Conservation (phyloP, 2,113 vertebrate genomes). For the Microcebus ravelobensis region DNA sequence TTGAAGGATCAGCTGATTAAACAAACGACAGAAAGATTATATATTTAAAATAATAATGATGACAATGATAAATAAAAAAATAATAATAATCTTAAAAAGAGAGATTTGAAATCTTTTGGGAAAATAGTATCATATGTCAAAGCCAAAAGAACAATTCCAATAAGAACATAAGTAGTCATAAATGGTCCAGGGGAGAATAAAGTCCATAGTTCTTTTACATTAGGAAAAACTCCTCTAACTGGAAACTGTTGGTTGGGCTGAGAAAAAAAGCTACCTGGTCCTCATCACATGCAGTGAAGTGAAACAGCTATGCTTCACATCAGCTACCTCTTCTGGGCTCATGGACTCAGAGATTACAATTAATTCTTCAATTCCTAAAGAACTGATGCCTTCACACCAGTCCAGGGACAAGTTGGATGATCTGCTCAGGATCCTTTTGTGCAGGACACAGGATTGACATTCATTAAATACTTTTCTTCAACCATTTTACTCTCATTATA, state of each 20-base stretch:
- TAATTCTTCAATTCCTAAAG: conserved; percentile 28
- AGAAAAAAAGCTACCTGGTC: neutral
- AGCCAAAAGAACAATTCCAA: neutral
- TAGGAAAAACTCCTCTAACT: neutral
- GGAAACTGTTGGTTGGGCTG: neutral
- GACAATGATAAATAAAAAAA: neutral
- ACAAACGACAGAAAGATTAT: neutral
- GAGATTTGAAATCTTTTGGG: neutral
- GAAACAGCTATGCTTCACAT: neutral
- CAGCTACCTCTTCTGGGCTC: neutral
- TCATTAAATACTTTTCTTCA: conserved; percentile 65
- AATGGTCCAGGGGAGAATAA: neutral
- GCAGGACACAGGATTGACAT: conserved; percentile 37
- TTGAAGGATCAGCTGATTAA: neutral
- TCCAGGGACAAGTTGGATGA: neutral
- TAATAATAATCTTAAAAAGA: neutral
- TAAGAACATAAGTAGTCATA: neutral
- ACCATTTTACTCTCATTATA: conserved; percentile 63
- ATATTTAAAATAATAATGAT: neutral
- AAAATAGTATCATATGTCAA: neutral
- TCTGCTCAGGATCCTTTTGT: conserved; percentile 20
- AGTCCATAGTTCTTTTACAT: neutral
- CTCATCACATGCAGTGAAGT: neutral
- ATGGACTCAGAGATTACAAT: neutral
- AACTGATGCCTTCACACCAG: neutral